Evolutionary conservation across 1,140 invertebrate genomes (phyloP), one percentile per base, ranked within the genome.

Genomic region (Sarcophaga peregrina): DNA sequence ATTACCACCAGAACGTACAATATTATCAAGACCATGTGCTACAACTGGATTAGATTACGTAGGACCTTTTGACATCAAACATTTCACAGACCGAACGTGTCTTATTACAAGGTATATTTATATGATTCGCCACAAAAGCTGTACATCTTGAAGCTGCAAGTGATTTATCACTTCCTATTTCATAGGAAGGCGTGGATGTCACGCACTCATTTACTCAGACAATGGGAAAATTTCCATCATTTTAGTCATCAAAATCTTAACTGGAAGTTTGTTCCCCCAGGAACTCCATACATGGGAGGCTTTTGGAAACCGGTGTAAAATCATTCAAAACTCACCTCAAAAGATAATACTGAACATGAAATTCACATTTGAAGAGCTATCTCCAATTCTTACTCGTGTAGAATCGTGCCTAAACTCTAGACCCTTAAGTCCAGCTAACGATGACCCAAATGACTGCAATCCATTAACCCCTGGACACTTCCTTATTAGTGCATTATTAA

Each of bases 391-490:
- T 15, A 62, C 50, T 68, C 48, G 20, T 1, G 80, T 83, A 25
- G 75, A 83, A 46, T 48, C 73, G 9, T 58, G 13, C 20, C 75
- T 83, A 13, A 83, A 80, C 48, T 83, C 74, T 45, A 75, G 82
- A 25, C 74, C 82, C 37, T 37, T 80, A 45, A 78, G 46, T 17
- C 82, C 75, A 2, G n/a, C 50, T 54, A 80, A 37, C 17, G 82
- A 83, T 47, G 82, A 83, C 13, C 75, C 82, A 13, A 80, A 13
- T 13, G 54, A n/a, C n/a, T n/a, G n/a, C n/a, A n/a, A n/a, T n/a
- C n/a, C n/a, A n/a, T n/a, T n/a, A n/a, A n/a, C n/a, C n/a, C n/a
- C n/a, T n/a, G n/a, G n/a, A n/a, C n/a, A n/a, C n/a, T n/a, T n/a
- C n/a, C n/a, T n/a, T n/a, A n/a, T n/a, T n/a, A n/a, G n/a, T n/a